A percentile compares a stretch with the other conserved stretches of the same genome.
These are phyloP conservation scores for Agrilus biguttatus DNA, from an alignment of 2,888 invertebrate genomes.

Conservation along the genomic window DNA sequence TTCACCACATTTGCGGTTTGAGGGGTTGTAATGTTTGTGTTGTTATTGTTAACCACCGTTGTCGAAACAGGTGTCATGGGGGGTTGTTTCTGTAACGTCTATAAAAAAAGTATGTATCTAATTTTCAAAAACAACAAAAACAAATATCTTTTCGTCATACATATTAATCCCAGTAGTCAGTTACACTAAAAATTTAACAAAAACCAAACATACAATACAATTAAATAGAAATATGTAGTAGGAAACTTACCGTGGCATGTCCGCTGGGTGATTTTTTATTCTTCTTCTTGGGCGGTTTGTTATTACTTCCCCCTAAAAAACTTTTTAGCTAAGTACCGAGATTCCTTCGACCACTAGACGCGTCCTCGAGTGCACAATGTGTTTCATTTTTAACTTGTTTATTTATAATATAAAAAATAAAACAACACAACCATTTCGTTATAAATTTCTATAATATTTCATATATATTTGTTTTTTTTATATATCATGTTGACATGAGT, in stretches of 20 bases:
- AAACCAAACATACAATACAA: too few relatives aligned
- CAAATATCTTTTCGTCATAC: too few relatives aligned
- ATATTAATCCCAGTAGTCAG: too few relatives aligned
- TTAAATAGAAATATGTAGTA: too few relatives aligned
- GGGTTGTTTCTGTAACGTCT: slow-evolving; percentile 20
- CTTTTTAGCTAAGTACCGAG: slow-evolving; percentile 8
- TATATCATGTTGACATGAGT: too few relatives aligned
- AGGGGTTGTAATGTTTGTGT: slow-evolving; percentile 14
- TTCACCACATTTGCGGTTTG: slow-evolving; percentile 12
- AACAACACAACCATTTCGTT: slow-evolving; percentile 18
- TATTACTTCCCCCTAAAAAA: slow-evolving; percentile 27
- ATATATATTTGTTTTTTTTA: too few relatives aligned
- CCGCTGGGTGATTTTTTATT: slow-evolving; percentile 33
- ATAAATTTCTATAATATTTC: slow-evolving; percentile 10
- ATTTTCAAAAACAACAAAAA: too few relatives aligned
- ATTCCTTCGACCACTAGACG: not conserved
- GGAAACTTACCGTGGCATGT: slow-evolving; percentile 19
- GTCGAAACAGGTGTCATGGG: slow-evolving; percentile 10
- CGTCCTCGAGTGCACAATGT: slow-evolving; percentile 6
- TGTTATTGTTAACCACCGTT: slow-evolving; percentile 16
- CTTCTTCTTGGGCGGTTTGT: slow-evolving; percentile 39
- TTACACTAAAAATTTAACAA: too few relatives aligned
- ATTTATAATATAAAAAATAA: slow-evolving; percentile 1
- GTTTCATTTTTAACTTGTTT: too few relatives aligned
- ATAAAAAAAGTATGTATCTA: slow-evolving; percentile 7